phyloP scores from a whole-genome alignment of 2,888 invertebrate genomes.

The Morpho deidamia region DNA sequence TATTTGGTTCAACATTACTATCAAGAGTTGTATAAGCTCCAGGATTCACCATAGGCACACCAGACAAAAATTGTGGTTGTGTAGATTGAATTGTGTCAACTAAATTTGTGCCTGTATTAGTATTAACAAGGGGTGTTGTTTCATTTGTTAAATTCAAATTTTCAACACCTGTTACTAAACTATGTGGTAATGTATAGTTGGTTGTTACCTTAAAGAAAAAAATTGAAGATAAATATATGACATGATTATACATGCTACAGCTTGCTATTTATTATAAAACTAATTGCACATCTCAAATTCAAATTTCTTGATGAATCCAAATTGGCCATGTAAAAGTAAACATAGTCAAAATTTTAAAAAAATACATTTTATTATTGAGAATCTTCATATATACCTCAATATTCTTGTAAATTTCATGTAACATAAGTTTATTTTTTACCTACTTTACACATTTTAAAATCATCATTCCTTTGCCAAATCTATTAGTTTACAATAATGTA shows the following conservation, averaged over 20 bases:
- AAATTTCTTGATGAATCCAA: too few species aligned
- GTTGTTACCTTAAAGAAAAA: constrained; percentile 37
- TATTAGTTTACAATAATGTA: too few species aligned
- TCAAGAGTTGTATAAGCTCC: constrained; percentile 37
- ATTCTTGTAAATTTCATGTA: too few species aligned
- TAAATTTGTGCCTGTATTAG: constrained; percentile 36
- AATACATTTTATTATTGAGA: too few species aligned
- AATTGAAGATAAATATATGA: background rate
- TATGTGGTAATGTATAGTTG: constrained; percentile 34
- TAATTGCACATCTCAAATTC: too few species aligned
- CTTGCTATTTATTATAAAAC: too few species aligned
- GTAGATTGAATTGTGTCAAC: constrained; percentile 32
- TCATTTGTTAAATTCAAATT: constrained; percentile 50
- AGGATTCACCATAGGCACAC: constrained; percentile 74
- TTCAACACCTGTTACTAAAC: constrained; percentile 43
- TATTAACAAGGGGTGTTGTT: constrained; percentile 42
- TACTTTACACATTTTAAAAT: too few species aligned
- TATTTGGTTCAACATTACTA: constrained; percentile 25
- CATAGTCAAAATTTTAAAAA: too few species aligned
- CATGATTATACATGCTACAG: background rate
- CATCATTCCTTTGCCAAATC: too few species aligned
- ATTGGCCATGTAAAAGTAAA: too few species aligned
- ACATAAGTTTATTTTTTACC: too few species aligned
- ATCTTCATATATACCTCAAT: too few species aligned
- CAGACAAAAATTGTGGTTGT: constrained; percentile 68